These are phyloP conservation scores for Sarcophaga bullata DNA, from an alignment of 1,140 invertebrate species.

Conservation along the genomic window DNA sequence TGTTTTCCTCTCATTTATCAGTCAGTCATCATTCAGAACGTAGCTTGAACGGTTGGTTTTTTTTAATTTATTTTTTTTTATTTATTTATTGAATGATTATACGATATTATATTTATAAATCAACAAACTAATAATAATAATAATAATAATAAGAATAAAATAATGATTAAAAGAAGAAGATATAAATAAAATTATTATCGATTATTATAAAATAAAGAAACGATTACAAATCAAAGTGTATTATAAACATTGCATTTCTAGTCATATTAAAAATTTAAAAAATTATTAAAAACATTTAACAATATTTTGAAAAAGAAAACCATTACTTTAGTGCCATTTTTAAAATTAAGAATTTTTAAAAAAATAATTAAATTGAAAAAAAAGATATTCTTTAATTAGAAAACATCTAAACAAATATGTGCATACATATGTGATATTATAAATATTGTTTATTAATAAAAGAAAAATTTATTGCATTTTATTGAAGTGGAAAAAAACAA, in stretches of 20 bases:
- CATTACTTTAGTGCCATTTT: too few relatives aligned
- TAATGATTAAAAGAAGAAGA: background rate
- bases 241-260: too few relatives aligned
- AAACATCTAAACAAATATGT: background rate
- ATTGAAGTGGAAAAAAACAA: background rate
- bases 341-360: background rate
- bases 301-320: too few relatives aligned
- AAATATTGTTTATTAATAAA: conserved; percentile 8
- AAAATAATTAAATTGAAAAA: too few relatives aligned
- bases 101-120: too few relatives aligned
- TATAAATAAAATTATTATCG: too few relatives aligned
- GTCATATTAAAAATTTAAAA: too few relatives aligned
- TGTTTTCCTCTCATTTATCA: background rate
- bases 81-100: background rate
- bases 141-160: background rate
- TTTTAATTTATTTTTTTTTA: background rate
- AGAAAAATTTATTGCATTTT: conserved; percentile 1
- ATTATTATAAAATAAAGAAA: too few relatives aligned
- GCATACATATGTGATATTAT: background rate
- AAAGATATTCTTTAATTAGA: background rate
- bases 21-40: conserved; percentile 4
- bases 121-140: background rate
- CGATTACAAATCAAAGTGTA: too few relatives aligned
- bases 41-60: background rate
- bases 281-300: too few relatives aligned